These are phyloP conservation scores for Leucophenga varia DNA, from an alignment of 1,140 invertebrate genomes.

Conservation along the genomic window DNA sequence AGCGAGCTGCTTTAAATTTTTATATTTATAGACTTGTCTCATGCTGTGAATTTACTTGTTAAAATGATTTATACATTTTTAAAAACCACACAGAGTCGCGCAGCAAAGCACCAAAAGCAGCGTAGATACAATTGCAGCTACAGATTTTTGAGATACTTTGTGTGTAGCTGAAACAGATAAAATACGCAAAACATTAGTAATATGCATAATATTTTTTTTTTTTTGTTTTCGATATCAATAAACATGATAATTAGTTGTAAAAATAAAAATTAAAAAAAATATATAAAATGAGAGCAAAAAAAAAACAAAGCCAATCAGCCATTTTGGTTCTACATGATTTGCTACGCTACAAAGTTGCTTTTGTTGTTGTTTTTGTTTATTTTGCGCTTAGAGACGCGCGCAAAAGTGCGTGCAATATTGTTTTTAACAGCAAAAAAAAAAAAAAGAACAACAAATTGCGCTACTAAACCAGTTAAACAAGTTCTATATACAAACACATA, in stretches of 20 bases:
- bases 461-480: constrained; percentile 45
- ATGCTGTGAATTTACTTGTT: constrained; percentile 54
- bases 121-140: no score
- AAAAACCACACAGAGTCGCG: constrained; percentile 29
- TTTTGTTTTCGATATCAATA: constrained; percentile 3
- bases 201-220: constrained; percentile 2
- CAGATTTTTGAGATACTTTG: no score
- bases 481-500: constrained; percentile 13
- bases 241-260: constrained; percentile 4
- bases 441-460: background rate
- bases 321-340: no score
- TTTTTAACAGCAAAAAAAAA: background rate
- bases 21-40: constrained; percentile 54
- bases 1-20: background rate
- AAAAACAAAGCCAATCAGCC: background rate
- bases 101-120: background rate
- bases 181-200: no score
- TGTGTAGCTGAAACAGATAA: no score
- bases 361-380: no score
- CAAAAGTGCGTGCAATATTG: no score
- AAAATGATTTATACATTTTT: constrained; percentile 55
- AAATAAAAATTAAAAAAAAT: constrained; percentile 2
- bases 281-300: background rate
- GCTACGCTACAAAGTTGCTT: no score
- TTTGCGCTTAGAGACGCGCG: no score